Conservation (phyloP, 2,797 vertebrate genomes). For the Brotula barbata region DNA sequence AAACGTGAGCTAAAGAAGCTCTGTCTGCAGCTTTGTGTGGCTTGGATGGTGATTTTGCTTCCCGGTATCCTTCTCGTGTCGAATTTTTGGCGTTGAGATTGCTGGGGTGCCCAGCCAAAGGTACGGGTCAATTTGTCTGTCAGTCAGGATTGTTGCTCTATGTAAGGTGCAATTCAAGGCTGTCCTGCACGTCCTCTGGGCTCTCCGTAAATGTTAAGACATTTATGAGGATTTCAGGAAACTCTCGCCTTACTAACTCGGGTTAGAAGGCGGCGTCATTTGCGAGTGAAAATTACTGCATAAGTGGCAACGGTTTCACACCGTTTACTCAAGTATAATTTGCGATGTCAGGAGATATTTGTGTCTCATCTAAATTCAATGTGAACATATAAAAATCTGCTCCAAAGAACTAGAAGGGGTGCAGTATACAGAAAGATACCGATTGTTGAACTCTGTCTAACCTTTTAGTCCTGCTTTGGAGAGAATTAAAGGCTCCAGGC, state of each 20-base stretch:
- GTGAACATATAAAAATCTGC: background rate
- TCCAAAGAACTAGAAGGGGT: conserved; percentile 8
- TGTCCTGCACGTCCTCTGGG: conserved; percentile 10
- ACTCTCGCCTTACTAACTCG: conserved; percentile 43
- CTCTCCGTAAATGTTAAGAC: conserved; percentile 45
- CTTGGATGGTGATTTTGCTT: conserved; percentile 46
- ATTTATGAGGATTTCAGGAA: conserved; percentile 62
- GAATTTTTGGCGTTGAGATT: conserved; percentile 30
- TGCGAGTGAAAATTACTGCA: conserved; percentile 34
- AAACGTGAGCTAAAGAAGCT: conserved; percentile 39
- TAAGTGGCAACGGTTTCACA: conserved; percentile 23
- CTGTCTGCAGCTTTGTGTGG: conserved; percentile 43
- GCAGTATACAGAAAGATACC: conserved; percentile 9
- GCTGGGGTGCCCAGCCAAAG: conserved; percentile 32
- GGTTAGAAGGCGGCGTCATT: conserved; percentile 46
- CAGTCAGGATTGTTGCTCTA: conserved; percentile 50
- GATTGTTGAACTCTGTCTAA: conserved; percentile 42
- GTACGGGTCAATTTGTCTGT: conserved; percentile 57
- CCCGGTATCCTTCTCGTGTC: conserved; percentile 48
- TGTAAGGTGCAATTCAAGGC: conserved; percentile 42
- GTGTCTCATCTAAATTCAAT: background rate
- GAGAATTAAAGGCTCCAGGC: conserved; percentile 34
- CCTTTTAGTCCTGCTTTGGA: conserved; percentile 34
- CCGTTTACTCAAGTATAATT: conserved; percentile 14
- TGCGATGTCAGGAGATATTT: conserved; percentile 9